A percentile compares a stretch with the other conserved stretches of the same genome.
These are phyloP conservation scores for Ceratina japonica DNA, from an alignment of 1,140 invertebrate species.

Conservation along the genomic window DNA sequence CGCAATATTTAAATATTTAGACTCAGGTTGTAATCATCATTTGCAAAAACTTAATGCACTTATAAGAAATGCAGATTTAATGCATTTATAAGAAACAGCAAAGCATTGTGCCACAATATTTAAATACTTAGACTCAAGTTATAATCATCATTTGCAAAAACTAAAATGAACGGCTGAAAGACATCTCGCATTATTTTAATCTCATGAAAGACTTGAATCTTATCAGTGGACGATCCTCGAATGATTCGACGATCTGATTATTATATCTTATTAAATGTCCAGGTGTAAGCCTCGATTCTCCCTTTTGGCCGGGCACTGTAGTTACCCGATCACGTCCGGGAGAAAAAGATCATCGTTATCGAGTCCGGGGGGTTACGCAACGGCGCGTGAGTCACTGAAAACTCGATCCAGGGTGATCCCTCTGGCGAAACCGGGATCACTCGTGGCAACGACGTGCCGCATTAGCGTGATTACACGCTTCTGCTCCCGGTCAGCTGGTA, in stretches of 20 bases:
- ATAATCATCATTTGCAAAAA: no score
- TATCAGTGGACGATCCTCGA: no score
- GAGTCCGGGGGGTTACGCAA: slow-evolving; percentile 54
- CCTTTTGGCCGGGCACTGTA: slow-evolving; percentile 29
- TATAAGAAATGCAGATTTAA: no score
- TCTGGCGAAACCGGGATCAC: slow-evolving; percentile 61
- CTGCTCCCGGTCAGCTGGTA: slow-evolving; percentile 69
- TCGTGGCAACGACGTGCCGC: slow-evolving; percentile 63
- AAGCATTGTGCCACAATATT: no score
- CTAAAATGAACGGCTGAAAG: no score
- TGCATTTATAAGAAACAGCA: no score
- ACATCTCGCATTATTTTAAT: no score
- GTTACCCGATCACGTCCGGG: slow-evolving; percentile 35
- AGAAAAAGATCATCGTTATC: slow-evolving; percentile 60
- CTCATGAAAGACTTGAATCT: no score
- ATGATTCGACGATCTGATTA: not conserved
- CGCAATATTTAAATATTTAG: no score
- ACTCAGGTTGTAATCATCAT: no score
- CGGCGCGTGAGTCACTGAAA: slow-evolving; percentile 60
- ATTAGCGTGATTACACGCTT: slow-evolving; percentile 77
- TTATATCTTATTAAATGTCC: slow-evolving; percentile 30
- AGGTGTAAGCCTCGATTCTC: slow-evolving; percentile 13
- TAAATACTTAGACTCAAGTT: no score
- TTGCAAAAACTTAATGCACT: no score
- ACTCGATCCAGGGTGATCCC: slow-evolving; percentile 50